Evolutionary conservation across 2,888 invertebrate genomes (phyloP).

Genomic region (Drosophila neonasuta): DNA sequence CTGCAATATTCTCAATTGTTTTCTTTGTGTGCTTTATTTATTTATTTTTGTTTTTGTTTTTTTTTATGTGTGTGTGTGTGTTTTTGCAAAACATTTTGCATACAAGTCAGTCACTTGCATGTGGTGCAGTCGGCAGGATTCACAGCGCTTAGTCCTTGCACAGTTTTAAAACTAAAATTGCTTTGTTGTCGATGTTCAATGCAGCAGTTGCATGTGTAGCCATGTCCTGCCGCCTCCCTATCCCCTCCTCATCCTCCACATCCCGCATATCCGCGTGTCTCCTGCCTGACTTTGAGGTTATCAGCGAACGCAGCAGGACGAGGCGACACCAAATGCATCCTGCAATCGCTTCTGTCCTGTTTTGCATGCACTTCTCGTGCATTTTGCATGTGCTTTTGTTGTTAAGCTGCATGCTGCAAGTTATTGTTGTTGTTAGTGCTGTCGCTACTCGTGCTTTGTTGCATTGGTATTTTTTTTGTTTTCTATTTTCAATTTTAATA

Average conservation of each 20-base stretch:
- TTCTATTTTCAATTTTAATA: conserved; percentile 55
- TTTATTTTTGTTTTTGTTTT: conserved; percentile 13
- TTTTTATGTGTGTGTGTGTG: background rate
- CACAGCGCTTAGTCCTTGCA: conserved; percentile 64
- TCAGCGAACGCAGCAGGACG: conserved; percentile 52
- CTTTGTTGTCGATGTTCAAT: conserved; percentile 78
- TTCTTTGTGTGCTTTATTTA: conserved; percentile 6
- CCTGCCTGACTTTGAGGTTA: conserved; percentile 68
- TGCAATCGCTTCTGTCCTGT: conserved; percentile 48
- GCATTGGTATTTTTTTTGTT: background rate
- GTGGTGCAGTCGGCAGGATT: conserved; percentile 49
- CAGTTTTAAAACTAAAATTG: conserved; percentile 75
- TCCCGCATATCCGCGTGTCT: conserved; percentile 13
- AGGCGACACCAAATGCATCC: conserved; percentile 46
- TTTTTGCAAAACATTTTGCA: conserved; percentile 71
- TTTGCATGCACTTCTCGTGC: conserved; percentile 72
- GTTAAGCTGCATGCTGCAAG: conserved; percentile 7
- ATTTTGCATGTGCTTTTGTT: conserved; percentile 63
- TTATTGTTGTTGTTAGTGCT: conserved; percentile 16
- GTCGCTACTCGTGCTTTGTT: conserved; percentile 24
- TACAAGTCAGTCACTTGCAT: conserved; percentile 72
- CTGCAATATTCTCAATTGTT: background rate
- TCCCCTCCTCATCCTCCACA: too few species aligned
- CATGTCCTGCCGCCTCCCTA: conserved; percentile 23
- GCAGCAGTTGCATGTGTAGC: conserved; percentile 61